Evolutionary conservation across 2,888 invertebrate genomes (phyloP), one percentile per base, ranked within the genome.

Genomic region (Ametastegia equiseti): DNA sequence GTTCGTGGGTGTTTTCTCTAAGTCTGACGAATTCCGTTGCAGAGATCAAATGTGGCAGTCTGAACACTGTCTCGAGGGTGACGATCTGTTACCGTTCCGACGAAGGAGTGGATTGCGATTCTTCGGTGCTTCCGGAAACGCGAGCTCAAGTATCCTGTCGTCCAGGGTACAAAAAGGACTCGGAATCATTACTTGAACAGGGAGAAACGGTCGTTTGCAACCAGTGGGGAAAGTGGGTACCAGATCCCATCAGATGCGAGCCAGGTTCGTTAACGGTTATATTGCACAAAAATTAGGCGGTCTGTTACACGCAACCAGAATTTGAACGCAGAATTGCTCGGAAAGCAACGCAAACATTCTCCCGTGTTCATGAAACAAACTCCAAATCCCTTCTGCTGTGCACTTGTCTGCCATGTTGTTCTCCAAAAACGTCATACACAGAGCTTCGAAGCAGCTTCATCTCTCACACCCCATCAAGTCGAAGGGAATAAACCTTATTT

Each of bases 221-320:
- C 82, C 60, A 82, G 2, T 81, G 81, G 0, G 91, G 91, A 42
- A 60, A 88, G 50, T 91, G 91, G 91, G 87, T 87, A n/a, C 90
- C 91, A 23, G 84, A 88, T 19, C 91, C 91, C 47, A 89, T 91
- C 67, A 85, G 75, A 82, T 91, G 91, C 63, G 77, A 89, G 77
- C 87, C 91, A 91, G 91, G 91, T 91, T 88, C 87, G 88, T 57
- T 84, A 71, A 83, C 78, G 77, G 30, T 60, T 60, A 19, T 65
- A 27, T 39, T 86, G n/a, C n/a, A n/a, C n/a, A n/a, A n/a, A 36
- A 30, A 30, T 13, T 0, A 30, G 4, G 60, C 7, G 13, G 13
- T 27, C 27, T 60, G 1, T 7, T 60, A 9, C 9, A 30, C 27
- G 60, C 27, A 9, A 60, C 27, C 0, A n/a, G n/a, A n/a, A 27